Percentiles rank a stretch among this genome's conserved stretches.
These are phyloP conservation scores for Sebastes variabilis DNA, from an alignment of 2,797 vertebrate species.

Conservation along the genomic window DNA sequence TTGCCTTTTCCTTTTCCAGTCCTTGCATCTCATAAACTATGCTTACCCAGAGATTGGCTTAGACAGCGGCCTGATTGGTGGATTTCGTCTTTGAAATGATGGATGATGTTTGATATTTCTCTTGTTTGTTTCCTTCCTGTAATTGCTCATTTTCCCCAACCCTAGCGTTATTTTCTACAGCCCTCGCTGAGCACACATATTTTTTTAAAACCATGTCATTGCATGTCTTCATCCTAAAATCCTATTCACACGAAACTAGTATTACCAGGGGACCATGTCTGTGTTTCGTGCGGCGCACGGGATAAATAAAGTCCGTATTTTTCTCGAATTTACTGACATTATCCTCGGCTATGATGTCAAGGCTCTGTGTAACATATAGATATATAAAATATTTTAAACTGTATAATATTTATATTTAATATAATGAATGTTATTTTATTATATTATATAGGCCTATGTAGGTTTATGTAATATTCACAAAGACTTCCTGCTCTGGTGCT, in stretches of 20 bases:
- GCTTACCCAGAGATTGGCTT: neutral
- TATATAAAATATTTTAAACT: no score
- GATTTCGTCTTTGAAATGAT: neutral
- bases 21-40: neutral
- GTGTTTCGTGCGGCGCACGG: no score
- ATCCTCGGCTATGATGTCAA: no score
- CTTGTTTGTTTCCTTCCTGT: neutral
- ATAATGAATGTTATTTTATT: no score
- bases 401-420: no score
- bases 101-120: neutral
- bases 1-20: neutral
- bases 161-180: neutral
- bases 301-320: accelerated
- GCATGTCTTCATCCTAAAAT: neutral
- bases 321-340: no score
- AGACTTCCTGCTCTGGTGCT: no score
- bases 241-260: neutral
- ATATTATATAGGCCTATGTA: no score
- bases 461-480: no score
- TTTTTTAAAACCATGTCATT: neutral
- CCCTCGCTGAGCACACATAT: neutral
- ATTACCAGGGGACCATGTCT: no score
- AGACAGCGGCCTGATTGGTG: neutral
- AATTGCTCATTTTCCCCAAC: neutral
- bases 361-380: no score